phyloP scores from a whole-genome alignment of 2,888 invertebrate species.

The Chaetogeoica ovagalla region DNA sequence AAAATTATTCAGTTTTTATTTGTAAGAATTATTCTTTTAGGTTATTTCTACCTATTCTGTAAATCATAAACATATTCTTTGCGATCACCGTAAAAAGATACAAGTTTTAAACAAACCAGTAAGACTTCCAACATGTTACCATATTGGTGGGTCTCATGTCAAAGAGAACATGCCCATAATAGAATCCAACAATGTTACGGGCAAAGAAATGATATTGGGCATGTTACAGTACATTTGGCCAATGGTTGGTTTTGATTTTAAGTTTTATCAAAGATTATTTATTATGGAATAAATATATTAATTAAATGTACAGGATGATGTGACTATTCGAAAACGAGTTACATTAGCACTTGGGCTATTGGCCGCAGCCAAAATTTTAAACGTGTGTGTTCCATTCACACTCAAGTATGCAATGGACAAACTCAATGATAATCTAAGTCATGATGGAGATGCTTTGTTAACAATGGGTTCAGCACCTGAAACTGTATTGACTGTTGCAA shows the following conservation, averaged over 20 bases:
- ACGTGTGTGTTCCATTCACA: slow-evolving; percentile 91
- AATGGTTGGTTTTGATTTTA: slow-evolving; percentile 64
- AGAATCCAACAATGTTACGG: slow-evolving; percentile 66
- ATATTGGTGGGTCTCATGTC: slow-evolving; percentile 41
- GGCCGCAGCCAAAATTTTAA: slow-evolving; percentile 82
- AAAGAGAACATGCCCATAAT: slow-evolving; percentile 28
- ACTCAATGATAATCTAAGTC: slow-evolving; percentile 68
- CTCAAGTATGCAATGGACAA: slow-evolving; percentile 93
- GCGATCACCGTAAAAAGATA: slow-evolving; percentile 17
- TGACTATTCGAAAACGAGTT: slow-evolving; percentile 75
- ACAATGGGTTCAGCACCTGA: slow-evolving; percentile 79
- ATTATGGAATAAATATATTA: slow-evolving; percentile 17
- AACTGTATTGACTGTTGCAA: slow-evolving; percentile 76
- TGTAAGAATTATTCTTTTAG: slow-evolving; percentile 5
- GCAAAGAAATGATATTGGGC: slow-evolving; percentile 78
- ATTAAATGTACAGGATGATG: slow-evolving; percentile 67
- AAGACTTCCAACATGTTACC: slow-evolving; percentile 25
- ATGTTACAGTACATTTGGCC: slow-evolving; percentile 97
- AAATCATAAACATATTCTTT: slow-evolving; percentile 15
- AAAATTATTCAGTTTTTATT: too few relatives aligned
- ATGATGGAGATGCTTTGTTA: slow-evolving; percentile 64
- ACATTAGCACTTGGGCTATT: slow-evolving; percentile 78
- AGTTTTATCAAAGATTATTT: slow-evolving; percentile 9
- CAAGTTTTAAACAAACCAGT: not conserved
- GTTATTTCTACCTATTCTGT: slow-evolving; percentile 23